These are phyloP conservation scores for Buathra laborator DNA, from an alignment of 2,888 invertebrate species.

Conservation along the genomic window DNA sequence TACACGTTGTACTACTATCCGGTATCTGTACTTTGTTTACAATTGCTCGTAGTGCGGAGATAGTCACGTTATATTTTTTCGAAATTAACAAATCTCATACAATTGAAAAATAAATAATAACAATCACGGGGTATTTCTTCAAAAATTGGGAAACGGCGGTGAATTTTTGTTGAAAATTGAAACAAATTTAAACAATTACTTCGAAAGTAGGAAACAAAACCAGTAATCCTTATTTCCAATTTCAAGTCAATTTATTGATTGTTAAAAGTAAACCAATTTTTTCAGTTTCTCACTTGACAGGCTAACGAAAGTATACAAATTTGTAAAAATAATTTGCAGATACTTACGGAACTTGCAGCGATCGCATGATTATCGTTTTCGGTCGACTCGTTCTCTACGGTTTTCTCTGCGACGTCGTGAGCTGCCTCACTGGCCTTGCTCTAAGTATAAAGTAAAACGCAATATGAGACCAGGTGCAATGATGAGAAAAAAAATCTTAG, in stretches of 20 bases:
- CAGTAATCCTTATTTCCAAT: constrained; percentile 10
- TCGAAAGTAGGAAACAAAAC: constrained; percentile 10
- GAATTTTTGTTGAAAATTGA: neutral
- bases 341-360: constrained; percentile 19
- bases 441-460: constrained; percentile 19
- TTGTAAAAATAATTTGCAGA: constrained; percentile 1
- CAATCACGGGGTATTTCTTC: constrained; percentile 9
- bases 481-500: constrained; percentile 23
- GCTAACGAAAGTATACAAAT: neutral
- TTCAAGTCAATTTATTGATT: constrained; percentile 17
- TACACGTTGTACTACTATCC: constrained; percentile 16
- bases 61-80: constrained; percentile 24
- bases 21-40: constrained; percentile 24
- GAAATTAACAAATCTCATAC: constrained; percentile 23
- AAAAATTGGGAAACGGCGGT: constrained; percentile 2
- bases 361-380: constrained; percentile 29
- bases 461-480: constrained; percentile 23
- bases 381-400: constrained; percentile 25
- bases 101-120: constrained; percentile 17
- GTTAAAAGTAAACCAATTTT: constrained; percentile 17
- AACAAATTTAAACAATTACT: constrained; percentile 1
- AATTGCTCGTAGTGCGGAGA: constrained; percentile 24
- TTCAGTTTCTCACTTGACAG: constrained; percentile 8
- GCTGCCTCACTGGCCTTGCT: constrained; percentile 21
- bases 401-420: constrained; percentile 9